Evolutionary conservation across 1,140 invertebrate genomes (phyloP), one percentile per base, ranked within the genome.

Genomic region (Hylyphantes graminicola): DNA sequence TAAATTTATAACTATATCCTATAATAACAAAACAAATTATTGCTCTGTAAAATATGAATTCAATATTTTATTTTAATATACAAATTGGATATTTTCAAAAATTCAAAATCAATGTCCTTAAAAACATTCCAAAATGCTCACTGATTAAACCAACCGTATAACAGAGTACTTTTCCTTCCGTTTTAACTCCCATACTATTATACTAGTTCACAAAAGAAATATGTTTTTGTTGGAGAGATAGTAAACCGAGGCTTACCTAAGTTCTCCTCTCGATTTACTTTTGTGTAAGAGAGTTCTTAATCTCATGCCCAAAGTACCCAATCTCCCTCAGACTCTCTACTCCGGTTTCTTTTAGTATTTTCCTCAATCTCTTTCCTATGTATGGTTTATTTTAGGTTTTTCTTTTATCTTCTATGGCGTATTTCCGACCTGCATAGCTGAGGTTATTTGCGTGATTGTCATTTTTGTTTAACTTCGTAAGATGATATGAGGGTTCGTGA

Each of bases 201-300:
- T 51, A 55, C 67, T 74, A 63, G 59, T 76, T 76, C 51, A 76
- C 55, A 51, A 76, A 67, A 63, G 74, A 76, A 76, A 63, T 76
- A 63, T 76, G 57, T 50, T 76, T 67, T 76, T 76, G 74, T 76
- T 76, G 51, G 50, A 48, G 21, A 48, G 55, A 55, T 21, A 59
- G 55, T 21, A 19, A 51, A 51, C 35, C 19, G 55, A 21, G 64
- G 74, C 59, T 76, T 76, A 64, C 74, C 61, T 51, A 76, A 76
- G 57, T 48, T 35, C 59, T 63, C 59, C 57, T 35, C 54, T 76
- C 74, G 74, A 76, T 76, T 76, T 63, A 76, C 57, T 76, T 76
- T 64, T 76, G 74, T 76, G 74, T 76, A 63, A 63, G 59, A 51
- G 48, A 61, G 57, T 76, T 76, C 74, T 76, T 76, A 76, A 76